phyloP scores from a whole-genome alignment of 2,797 vertebrate species.

The Gouania willdenowi region DNA sequence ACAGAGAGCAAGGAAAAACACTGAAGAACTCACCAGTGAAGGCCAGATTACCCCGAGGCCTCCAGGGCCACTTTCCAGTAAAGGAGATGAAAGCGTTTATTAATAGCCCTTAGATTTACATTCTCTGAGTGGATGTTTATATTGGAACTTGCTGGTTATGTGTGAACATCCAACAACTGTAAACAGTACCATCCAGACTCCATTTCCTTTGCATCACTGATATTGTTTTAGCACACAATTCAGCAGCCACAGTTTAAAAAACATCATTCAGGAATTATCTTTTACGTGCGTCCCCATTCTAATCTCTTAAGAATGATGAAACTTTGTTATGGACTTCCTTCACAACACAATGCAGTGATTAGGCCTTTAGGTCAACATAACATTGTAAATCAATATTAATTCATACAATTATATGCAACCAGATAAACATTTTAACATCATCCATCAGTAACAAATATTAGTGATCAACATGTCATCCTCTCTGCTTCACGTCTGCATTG shows the following conservation, averaged over 20 bases:
- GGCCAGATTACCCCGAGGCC: conserved; percentile 59
- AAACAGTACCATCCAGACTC: conserved; percentile 82
- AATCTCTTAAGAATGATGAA: conserved; percentile 72
- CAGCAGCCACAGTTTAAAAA: conserved; percentile 72
- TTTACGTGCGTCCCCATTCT: conserved; percentile 76
- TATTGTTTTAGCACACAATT: conserved; percentile 78
- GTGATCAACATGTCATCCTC: no score
- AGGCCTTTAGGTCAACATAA: no score
- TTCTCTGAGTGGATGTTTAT: conserved; percentile 83
- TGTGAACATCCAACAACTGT: conserved; percentile 83
- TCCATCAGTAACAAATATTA: no score
- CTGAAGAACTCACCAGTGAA: conserved; percentile 41
- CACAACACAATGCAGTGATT: no score
- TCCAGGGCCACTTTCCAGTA: conserved; percentile 59
- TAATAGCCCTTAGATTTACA: conserved; percentile 83
- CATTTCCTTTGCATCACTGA: conserved; percentile 85
- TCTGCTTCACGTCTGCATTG: no score
- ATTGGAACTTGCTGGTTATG: conserved; percentile 83
- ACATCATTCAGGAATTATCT: conserved; percentile 75
- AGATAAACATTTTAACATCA: no score
- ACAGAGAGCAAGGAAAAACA: conserved; percentile 33
- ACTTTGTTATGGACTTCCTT: conserved; percentile 69
- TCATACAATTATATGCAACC: no score
- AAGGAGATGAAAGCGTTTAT: conserved; percentile 81
- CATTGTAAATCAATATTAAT: no score